Percentiles rank a stretch among this genome's conserved stretches.
Conservation (phyloP, 2,888 invertebrate genomes). For the Leptogaster cylindrica region DNA sequence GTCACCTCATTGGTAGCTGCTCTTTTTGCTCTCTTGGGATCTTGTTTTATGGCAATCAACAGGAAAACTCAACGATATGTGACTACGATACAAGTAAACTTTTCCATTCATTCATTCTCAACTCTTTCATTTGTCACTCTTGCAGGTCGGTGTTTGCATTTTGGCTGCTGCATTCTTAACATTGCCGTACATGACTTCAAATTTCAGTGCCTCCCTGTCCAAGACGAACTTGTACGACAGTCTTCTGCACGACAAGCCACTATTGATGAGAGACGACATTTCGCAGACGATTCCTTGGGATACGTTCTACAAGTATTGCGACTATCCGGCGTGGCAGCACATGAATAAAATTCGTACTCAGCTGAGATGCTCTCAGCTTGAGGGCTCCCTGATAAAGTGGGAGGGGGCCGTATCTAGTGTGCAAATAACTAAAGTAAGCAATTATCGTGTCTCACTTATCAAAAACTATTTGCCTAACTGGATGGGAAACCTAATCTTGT, state of each 20-base stretch:
- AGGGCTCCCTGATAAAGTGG: conserved; percentile 72
- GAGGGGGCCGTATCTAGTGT: conserved; percentile 77
- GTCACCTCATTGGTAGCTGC: conserved; percentile 68
- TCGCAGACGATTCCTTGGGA: conserved; percentile 72
- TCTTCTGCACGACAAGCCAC: conserved; percentile 50
- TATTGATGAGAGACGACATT: conserved; percentile 61
- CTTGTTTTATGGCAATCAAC: conserved; percentile 70
- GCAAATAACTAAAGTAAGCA: conserved; percentile 69
- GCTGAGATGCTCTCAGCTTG: conserved; percentile 74
- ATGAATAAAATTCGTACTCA: conserved; percentile 76
- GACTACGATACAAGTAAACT: conserved; percentile 71
- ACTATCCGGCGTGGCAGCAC: conserved; percentile 74
- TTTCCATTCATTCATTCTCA: conserved; percentile 43
- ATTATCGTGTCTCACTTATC: conserved; percentile 66
- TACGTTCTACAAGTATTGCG: conserved; percentile 78
- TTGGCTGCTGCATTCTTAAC: conserved; percentile 68
- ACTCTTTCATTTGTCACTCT: background rate
- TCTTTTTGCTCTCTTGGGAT: conserved; percentile 67
- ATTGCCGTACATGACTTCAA: conserved; percentile 67
- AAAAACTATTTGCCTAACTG: conserved; percentile 68
- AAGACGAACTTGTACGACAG: conserved; percentile 57
- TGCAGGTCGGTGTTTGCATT: conserved; percentile 66
- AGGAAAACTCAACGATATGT: conserved; percentile 72
- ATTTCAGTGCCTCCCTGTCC: conserved; percentile 62
- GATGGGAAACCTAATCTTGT: conserved; percentile 69